Evolutionary conservation across 53 echinoderm and acorn worm genomes (phyloP).

Genomic region (Paelopatides confundens): DNA sequence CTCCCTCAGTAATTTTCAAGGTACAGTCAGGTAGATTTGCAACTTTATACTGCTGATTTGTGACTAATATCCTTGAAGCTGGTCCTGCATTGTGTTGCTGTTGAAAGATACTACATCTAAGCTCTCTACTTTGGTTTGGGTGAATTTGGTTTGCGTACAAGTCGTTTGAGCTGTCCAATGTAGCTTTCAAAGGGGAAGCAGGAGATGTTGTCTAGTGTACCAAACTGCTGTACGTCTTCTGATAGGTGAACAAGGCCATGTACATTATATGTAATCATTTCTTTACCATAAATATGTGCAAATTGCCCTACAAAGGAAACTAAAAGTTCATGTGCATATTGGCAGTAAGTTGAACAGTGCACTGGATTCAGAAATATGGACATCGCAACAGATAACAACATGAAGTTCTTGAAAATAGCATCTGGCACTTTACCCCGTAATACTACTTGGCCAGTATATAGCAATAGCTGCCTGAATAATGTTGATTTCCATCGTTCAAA

Average conservation of each 20-base stretch:
- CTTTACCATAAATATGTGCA: conserved; percentile 5
- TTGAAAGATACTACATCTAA: background rate
- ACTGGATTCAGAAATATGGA: background rate
- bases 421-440: background rate
- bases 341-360: background rate
- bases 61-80: background rate
- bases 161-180: background rate
- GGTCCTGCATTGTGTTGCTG: background rate
- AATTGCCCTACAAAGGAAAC: conserved; percentile 19
- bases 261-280: conserved; percentile 27
- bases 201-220: conserved; percentile 37
- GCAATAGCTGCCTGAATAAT: conserved; percentile 49
- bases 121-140: background rate
- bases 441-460: conserved; percentile 61
- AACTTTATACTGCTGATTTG: background rate
- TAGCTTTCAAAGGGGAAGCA: conserved; percentile 31
- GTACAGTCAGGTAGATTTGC: background rate
- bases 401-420: conserved; percentile 22
- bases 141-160: conserved; percentile 21
- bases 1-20: background rate
- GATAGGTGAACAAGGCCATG: conserved; percentile 26
- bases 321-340: conserved; percentile 18
- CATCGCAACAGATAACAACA: conserved; percentile 32
- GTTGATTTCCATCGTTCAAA: conserved; percentile 50
- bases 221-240: conserved; percentile 1